Base-by-base conservation (phyloP, 1,140 invertebrate genomes). In the Meloidogyne floridensis region DNA sequence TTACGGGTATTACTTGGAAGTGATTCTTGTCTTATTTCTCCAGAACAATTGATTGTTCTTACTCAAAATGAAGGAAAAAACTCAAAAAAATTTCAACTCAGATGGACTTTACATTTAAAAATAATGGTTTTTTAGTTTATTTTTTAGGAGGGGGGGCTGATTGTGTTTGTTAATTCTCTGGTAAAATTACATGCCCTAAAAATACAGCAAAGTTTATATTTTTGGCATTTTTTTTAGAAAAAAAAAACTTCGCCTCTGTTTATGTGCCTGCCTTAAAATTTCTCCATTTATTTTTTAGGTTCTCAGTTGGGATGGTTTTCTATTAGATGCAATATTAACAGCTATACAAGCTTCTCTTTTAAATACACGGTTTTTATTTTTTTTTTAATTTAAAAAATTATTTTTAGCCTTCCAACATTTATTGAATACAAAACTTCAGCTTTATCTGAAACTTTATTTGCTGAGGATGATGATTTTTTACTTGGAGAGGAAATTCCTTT, bases 341-440 rank as follows among this genome's bases (percentile, higher is more conserved):
- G 77, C 82, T 32, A 69, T 83, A 4, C 81, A 83, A 7, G 83
- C 82, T 47, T 53, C 82, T 43, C 73, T 83, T 72, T 80, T 83
- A 42, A 73, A 83, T 71, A 72, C 73, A 10, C 15, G n/a, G 59
- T 65, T 65, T 65, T 65, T 18, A 32, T 65, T 65, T n/a, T 2
- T 3, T 53, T 79, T 51, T 72, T 54, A 13, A 15, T 79, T 10
- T 53, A 43, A 51, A 72, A 54, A 32, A 77, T 73, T 13, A 43
- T 53, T 47, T 47, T 3, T 3, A 20, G 51, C 1, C 32, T 56
- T 56, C 75, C 71, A 13, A 47, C 59, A 47, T 53, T 54, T 13
- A 72, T 83, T 42, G 77, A 83, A 69, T 83, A 83, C 18, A 47
- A 51, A 11, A 71, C 51, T 18, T 54, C n/a, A 51, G 7, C 10